Evolutionary conservation across 1,140 invertebrate species (phyloP).

Genomic region (Drosophila ohnishii): DNA sequence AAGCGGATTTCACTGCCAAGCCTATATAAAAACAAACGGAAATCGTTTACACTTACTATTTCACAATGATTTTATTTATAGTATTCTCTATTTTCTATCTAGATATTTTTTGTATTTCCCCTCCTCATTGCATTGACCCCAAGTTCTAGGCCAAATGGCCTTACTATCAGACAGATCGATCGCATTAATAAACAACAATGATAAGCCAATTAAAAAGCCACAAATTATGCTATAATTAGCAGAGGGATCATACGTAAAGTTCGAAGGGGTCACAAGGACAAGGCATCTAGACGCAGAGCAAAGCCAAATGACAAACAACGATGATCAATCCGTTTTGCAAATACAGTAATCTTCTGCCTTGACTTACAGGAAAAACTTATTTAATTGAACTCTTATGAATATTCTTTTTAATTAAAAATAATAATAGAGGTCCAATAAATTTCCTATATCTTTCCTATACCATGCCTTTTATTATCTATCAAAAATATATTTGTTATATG

Average conservation of each 20-base stretch:
- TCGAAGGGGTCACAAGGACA: slow-evolving; percentile 44
- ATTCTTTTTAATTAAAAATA: neutral
- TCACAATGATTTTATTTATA: slow-evolving; percentile 7
- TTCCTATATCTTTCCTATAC: too few species aligned
- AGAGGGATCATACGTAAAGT: slow-evolving; percentile 28
- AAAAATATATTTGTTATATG: too few species aligned
- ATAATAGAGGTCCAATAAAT: too few species aligned
- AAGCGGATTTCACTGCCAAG: slow-evolving; percentile 14
- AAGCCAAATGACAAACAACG: slow-evolving; percentile 26
- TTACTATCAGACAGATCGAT: slow-evolving; percentile 45
- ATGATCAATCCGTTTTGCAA: slow-evolving; percentile 50
- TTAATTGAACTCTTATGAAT: neutral
- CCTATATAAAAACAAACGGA: slow-evolving; percentile 14
- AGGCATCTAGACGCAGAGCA: slow-evolving; percentile 16
- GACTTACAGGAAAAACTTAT: too few species aligned
- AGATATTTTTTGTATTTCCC: slow-evolving; percentile 5
- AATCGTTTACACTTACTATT: neutral
- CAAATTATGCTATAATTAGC: slow-evolving; percentile 54
- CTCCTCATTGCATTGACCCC: neutral
- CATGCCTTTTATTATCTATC: too few species aligned
- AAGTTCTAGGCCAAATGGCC: slow-evolving; percentile 13
- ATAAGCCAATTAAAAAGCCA: slow-evolving; percentile 61
- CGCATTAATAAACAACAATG: slow-evolving; percentile 51
- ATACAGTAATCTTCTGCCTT: neutral
- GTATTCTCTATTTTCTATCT: neutral